Evolutionary conservation across 2,888 invertebrate species (phyloP), one percentile per base, ranked within the genome.

Genomic region (Cecidostiba fungosa): DNA sequence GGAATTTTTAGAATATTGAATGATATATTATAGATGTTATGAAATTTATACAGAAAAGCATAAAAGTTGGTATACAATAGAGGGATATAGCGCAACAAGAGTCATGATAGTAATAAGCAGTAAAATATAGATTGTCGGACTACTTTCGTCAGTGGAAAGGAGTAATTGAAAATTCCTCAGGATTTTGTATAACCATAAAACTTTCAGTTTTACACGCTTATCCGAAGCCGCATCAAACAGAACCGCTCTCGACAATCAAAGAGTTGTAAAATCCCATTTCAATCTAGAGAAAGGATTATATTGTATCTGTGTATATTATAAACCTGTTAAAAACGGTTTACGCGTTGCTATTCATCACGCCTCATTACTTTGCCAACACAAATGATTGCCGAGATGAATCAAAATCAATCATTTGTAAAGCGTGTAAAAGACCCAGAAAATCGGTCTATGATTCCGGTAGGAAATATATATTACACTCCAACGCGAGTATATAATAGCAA

Each of bases 401-500:
- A 66, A 66, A 66, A 26, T 66, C 26, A 66, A 66, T 66, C 23
- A 23, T 36, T 36, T 36, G 36, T 62, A 8, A 66, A 23, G 62
- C 8, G 26, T 59, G n/a, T 59, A 10, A 23, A 12, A 26, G 23
- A 62, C 19, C 10, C 8, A 6, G 26, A 26, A 26, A 62, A 23
- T 54, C n/a, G 12, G 62, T 62, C 10, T 26, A 23, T 10, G 29
- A 66, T 14, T 66, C 66, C 14, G 14, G n/a, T 29, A 54, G 4
- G 54, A 54, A 54, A 50, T 8, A 19, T 14, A 14, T 50, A 50
- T 50, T 50, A 50, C 50, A 50, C 19, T 16, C 16, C 14, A 14
- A 50, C 50, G 4, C 19, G 50, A 54, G n/a, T 54, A 16, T 19
- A 26, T n/a, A 76, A 32, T 16, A 43, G 80, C 80, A 54, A 62